Percentiles rank a stretch among this genome's conserved stretches.
Conservation (phyloP, 2,888 invertebrate genomes). For the Beris chalybata region DNA sequence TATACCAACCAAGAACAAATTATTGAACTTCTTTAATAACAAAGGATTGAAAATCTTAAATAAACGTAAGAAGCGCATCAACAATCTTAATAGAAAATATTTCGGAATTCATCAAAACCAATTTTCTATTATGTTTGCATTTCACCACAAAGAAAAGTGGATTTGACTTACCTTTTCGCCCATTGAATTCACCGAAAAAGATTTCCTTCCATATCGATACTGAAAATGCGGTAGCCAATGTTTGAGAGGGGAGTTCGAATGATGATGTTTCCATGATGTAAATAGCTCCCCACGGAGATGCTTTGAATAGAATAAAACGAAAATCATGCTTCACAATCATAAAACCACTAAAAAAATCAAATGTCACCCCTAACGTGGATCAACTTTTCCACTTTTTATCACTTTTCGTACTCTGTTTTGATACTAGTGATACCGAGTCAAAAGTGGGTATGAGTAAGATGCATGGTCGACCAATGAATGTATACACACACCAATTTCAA, state of each 20-base stretch:
- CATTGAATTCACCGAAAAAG: conserved; percentile 11
- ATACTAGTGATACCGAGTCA: no score
- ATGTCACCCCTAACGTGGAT: conserved; percentile 34
- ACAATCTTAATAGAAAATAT: no score
- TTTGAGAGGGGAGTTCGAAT: neutral
- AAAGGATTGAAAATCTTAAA: no score
- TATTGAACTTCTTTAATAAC: no score
- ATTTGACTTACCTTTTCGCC: conserved; percentile 25
- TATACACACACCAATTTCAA: conserved; percentile 1
- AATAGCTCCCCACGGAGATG: conserved; percentile 22
- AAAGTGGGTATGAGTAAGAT: no score
- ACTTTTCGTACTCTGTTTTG: conserved; percentile 5
- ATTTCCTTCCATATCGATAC: neutral
- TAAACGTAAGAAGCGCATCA: no score
- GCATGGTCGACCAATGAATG: conserved; percentile 1
- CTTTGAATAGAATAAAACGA: conserved; percentile 37
- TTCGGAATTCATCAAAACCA: no score
- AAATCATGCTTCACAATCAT: conserved; percentile 38
- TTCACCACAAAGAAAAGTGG: no score
- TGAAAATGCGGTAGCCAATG: no score
- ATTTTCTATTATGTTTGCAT: no score
- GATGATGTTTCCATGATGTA: conserved; percentile 28
- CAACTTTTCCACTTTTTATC: conserved; percentile 22
- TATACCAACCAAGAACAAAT: no score
- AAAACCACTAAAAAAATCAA: conserved; percentile 39